Base-by-base conservation (phyloP, 2,888 invertebrate genomes). In the Melinaea menophilus region DNA sequence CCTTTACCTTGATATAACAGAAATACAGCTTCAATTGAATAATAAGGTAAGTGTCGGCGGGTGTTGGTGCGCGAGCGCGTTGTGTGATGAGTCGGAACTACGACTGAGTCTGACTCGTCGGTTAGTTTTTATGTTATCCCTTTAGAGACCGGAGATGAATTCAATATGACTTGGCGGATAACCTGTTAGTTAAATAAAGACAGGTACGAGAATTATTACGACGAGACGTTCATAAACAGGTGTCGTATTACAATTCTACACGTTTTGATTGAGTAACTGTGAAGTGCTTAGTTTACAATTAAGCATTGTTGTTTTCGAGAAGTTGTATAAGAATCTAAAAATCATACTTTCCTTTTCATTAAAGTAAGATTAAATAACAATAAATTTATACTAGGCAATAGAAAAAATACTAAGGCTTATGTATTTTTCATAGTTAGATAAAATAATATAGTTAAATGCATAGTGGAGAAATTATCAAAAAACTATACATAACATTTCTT, bases 61-160 rank as follows among this genome's bases (percentile, higher is more conserved):
- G 13, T 56, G 65, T 64, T 67, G 71, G 47, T 59, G 71, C 58
- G 66, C 67, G 47, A 55, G 65, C 66, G 71, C 64, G 68, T 67
- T 47, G 58, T 63, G 58, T 63, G 61, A 61, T 55, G 61, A 68
- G 62, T 66, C 60, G 67, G 58, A 48, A 51, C 67, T 56, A 78
- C 79, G 80, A 68, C 74, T 69, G 70, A 72, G 22, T 22, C 22
- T 22, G 22, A 22, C 22, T 22, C 22, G 51, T 59, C 63, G 61
- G 58, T 58, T 13, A 62, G 58, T 62, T 64, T 63, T 65, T 59
- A 61, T 65, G 59, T 55, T 64, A 48, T 56, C 63, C 63, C 66
- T 66, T 69, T 63, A 65, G 62, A 47, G 55, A 59, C 58, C 56
- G 47, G 45, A 37, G 61, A 61, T 48, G 56, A 57, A 62, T 34